A percentile compares a stretch with the other conserved stretches of the same genome.
Evolutionary conservation across 2,113 vertebrate species (phyloP).

Genomic region (Castor canadensis): DNA sequence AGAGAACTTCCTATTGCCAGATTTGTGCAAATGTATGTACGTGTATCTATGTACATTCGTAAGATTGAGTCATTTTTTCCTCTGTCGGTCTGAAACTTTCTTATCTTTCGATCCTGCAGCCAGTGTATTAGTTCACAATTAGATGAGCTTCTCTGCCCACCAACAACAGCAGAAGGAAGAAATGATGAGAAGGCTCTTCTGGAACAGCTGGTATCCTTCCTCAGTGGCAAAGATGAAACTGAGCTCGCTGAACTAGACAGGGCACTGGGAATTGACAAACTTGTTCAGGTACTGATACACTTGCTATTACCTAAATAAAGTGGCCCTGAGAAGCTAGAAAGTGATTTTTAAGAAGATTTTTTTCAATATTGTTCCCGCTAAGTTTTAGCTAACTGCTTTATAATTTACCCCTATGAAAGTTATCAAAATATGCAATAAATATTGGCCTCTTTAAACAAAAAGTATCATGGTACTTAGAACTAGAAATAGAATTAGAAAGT

Average conservation of each 20-base stretch:
- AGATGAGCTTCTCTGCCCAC: constrained; percentile 94
- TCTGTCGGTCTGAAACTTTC: constrained; percentile 17
- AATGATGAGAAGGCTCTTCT: constrained; percentile 95
- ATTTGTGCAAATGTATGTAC: not conserved
- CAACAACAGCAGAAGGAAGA: constrained; percentile 91
- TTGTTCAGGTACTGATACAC: constrained; percentile 90
- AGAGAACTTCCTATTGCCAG: constrained; percentile 51
- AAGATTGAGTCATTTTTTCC: constrained; percentile 11
- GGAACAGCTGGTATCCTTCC: constrained; percentile 95
- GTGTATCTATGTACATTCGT: not conserved
- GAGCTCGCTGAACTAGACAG: constrained; percentile 94
- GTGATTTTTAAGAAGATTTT: constrained; percentile 21
- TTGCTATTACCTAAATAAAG: not conserved
- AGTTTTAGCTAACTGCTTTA: constrained; percentile 22
- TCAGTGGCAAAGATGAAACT: constrained; percentile 97
- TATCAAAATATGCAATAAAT: constrained; percentile 42
- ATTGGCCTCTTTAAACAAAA: constrained; percentile 30
- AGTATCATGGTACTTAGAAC: not conserved
- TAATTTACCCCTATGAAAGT: constrained; percentile 29
- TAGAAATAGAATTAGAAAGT: not conserved
- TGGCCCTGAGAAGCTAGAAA: not conserved
- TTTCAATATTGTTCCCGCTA: not conserved
- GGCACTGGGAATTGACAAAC: constrained; percentile 95
- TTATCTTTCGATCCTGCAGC: constrained; percentile 79
- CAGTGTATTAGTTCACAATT: constrained; percentile 92